Percentiles rank a stretch among this genome's conserved stretches.
phyloP scores from a whole-genome alignment of 2,113 vertebrate genomes.

The Stegostoma tigrinum region DNA sequence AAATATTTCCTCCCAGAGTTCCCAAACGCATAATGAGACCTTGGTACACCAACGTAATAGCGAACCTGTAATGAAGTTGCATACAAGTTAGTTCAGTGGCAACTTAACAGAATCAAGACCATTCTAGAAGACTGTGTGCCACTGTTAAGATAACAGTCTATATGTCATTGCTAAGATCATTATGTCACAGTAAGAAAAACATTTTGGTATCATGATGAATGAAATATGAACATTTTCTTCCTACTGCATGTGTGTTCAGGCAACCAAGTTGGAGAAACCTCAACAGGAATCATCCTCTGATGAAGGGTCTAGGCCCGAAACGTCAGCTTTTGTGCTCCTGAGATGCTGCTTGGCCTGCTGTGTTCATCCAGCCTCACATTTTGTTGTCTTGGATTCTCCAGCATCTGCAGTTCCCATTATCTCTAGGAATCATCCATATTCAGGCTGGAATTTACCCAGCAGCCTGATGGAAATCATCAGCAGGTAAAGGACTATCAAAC shows the following conservation, averaged over 20 bases:
- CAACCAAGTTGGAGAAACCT: not conserved
- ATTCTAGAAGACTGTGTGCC: not conserved
- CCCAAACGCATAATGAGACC: constrained; percentile 88
- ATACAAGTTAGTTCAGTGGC: not conserved
- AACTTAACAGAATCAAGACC: not conserved
- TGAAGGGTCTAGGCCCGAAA: too few relatives aligned
- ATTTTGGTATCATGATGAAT: not conserved
- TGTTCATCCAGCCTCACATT: too few relatives aligned
- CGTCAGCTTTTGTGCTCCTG: too few relatives aligned
- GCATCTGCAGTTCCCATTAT: too few relatives aligned
- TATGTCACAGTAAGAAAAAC: not conserved
- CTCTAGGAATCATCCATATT: not conserved
- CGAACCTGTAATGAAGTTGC: constrained; percentile 66
- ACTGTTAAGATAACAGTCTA: not conserved
- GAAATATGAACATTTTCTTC: not conserved
- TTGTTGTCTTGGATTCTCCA: too few relatives aligned
- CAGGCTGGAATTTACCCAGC: not conserved
- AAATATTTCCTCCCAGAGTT: constrained; percentile 74
- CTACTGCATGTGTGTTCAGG: not conserved
- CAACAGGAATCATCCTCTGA: not conserved
- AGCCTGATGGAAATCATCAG: not conserved
- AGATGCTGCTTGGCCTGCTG: too few relatives aligned
- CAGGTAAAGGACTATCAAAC: too few relatives aligned
- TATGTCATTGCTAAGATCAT: not conserved
- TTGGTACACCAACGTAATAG: constrained; percentile 81